A percentile compares a stretch with the other conserved stretches of the same genome.
Evolutionary conservation across 2,797 vertebrate genomes (phyloP).

Genomic region (Stomatorhinus walkeri): DNA sequence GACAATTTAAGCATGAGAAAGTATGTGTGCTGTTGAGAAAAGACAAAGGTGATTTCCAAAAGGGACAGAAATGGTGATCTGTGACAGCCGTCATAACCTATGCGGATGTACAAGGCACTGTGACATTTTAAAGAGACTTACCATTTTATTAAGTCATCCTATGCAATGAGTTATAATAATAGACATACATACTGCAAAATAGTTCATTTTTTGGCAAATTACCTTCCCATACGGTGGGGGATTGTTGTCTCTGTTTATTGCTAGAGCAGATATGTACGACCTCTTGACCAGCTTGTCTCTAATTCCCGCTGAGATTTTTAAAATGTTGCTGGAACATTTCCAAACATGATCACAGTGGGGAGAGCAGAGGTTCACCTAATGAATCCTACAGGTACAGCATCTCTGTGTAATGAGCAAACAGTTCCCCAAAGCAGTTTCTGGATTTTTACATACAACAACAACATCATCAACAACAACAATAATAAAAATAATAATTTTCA

Average conservation of each 20-base stretch:
- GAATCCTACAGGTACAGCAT: not conserved
- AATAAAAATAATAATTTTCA: not conserved
- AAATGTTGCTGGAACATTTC: slow-evolving; percentile 48
- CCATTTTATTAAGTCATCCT: not conserved
- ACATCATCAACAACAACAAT: not conserved
- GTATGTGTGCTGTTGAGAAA: not conserved
- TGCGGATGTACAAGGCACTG: not conserved
- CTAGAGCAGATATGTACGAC: slow-evolving; percentile 42
- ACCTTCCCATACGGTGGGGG: not conserved
- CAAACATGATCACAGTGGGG: slow-evolving; percentile 36
- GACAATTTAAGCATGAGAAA: not conserved
- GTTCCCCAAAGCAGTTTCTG: not conserved
- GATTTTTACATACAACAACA: not conserved
- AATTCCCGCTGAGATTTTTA: slow-evolving; percentile 40
- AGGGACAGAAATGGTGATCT: not conserved
- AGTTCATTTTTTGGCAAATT: not conserved
- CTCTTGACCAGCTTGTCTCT: slow-evolving; percentile 52
- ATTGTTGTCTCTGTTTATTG: slow-evolving; percentile 34
- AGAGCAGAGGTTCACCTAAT: not conserved
- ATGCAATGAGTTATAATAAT: not conserved
- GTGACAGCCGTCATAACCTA: not conserved
- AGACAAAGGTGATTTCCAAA: not conserved
- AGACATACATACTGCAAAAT: not conserved
- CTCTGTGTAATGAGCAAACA: not conserved
- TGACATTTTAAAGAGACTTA: not conserved